Percentiles rank a stretch among this genome's conserved stretches.
These are phyloP conservation scores for Pheucticus melanocephalus DNA, from an alignment of 2,113 vertebrate genomes.

Conservation along the genomic window DNA sequence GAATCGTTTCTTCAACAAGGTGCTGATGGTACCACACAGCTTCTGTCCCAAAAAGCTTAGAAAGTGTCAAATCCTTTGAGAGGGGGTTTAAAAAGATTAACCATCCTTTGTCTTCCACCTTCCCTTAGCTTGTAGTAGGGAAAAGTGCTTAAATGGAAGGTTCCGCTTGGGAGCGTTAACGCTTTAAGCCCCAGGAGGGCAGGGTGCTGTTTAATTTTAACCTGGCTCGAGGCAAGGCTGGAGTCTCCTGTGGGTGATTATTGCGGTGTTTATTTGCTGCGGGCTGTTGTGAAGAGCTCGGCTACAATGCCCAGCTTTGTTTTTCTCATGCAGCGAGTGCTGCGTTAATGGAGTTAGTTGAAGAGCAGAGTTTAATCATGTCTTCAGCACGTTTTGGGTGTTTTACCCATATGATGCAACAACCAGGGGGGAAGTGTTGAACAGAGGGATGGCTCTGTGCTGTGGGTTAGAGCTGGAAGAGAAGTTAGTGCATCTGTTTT, in stretches of 20 bases:
- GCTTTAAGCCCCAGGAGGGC: neutral
- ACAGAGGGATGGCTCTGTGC: neutral
- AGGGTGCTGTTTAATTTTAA: neutral
- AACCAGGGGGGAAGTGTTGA: neutral
- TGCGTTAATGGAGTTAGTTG: neutral
- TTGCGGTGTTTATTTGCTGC: constrained; percentile 31
- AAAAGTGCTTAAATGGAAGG: neutral
- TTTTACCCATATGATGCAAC: accelerated
- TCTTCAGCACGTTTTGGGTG: neutral
- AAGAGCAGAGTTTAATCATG: neutral
- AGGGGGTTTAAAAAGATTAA: neutral
- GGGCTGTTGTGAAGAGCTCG: neutral
- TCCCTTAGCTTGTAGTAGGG: neutral
- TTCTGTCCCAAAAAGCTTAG: neutral
- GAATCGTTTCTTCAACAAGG: neutral
- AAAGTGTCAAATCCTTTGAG: neutral
- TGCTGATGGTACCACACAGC: neutral
- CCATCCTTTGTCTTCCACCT: neutral
- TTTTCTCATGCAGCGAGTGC: neutral
- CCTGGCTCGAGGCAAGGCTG: neutral
- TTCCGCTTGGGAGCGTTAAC: neutral
- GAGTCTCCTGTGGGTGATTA: constrained; percentile 35
- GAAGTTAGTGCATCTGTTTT: neutral
- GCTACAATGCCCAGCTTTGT: neutral
- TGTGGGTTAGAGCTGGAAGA: neutral